These are phyloP conservation scores for Ardeotis arabs DNA, from an alignment of 2,113 vertebrate genomes.

Conservation along the genomic window DNA sequence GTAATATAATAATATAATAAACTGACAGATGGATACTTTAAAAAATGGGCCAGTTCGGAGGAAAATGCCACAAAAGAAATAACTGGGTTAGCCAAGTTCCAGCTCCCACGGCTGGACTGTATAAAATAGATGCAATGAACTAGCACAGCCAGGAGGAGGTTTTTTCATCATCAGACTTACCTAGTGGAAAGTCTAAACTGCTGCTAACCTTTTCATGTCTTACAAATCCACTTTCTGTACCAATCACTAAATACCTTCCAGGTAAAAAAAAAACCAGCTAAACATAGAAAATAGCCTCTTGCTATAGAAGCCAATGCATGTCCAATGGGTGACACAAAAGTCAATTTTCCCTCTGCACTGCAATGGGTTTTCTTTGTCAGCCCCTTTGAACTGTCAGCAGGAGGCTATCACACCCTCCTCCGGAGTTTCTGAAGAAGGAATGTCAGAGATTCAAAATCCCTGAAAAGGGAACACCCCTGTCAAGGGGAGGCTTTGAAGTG, in stretches of 20 bases:
- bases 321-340: not conserved
- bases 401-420: conserved; percentile 27
- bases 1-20: conserved; percentile 37
- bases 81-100: not conserved
- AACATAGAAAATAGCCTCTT: not conserved
- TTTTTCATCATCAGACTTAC: not conserved
- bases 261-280: not conserved
- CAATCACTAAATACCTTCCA: not conserved
- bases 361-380: conserved; percentile 1
- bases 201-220: not conserved
- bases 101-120: not conserved
- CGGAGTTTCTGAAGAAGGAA: conserved; percentile 34
- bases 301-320: not conserved
- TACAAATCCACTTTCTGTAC: not conserved
- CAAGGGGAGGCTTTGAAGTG: conserved; percentile 57
- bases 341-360: not conserved
- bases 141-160: not conserved
- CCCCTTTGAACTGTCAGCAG: conserved; percentile 40
- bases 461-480: conserved; percentile 37
- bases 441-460: conserved; percentile 52
- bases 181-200: not conserved
- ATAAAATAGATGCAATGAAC: not conserved
- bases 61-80: not conserved
- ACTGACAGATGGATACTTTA: not conserved
- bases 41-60: not conserved